These are phyloP conservation scores for Drosophila busckii DNA, from an alignment of 1,140 invertebrate genomes.

Conservation along the genomic window DNA sequence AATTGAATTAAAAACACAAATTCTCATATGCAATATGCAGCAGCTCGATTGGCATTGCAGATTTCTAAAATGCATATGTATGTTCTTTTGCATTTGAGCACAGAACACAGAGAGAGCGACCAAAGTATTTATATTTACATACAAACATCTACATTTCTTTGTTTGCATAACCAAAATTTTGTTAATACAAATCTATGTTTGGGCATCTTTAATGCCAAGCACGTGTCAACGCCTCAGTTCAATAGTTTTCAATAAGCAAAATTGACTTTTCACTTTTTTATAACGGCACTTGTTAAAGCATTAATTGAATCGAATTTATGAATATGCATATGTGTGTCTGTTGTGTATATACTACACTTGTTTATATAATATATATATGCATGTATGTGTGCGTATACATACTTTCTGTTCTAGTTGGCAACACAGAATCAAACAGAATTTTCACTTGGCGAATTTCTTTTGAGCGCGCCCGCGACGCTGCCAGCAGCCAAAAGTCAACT, in stretches of 20 bases:
- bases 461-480: constrained; percentile 27
- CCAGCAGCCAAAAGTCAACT: constrained; percentile 30
- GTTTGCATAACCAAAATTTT: constrained; percentile 68
- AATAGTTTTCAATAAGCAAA: background rate
- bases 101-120: too few relatives aligned
- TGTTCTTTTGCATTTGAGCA: constrained; percentile 5
- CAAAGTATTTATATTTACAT: too few relatives aligned
- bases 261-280: background rate
- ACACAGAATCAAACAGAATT: constrained; percentile 16
- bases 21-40: too few relatives aligned
- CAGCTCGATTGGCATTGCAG: too few relatives aligned
- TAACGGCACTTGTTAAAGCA: constrained; percentile 8
- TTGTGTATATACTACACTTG: too few relatives aligned
- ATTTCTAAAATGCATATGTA: background rate
- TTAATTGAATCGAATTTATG: constrained; percentile 59
- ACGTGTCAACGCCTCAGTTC: constrained; percentile 15
- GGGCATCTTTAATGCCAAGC: background rate
- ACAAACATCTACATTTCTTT: constrained; percentile 25
- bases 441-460: constrained; percentile 19
- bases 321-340: background rate
- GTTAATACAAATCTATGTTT: constrained; percentile 17
- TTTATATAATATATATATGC: background rate
- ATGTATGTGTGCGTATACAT: constrained; percentile 2
- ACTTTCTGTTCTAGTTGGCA: constrained; percentile 25
- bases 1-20: too few relatives aligned